These are phyloP conservation scores for Chunga burmeisteri DNA, from an alignment of 2,113 vertebrate species.

Conservation along the genomic window DNA sequence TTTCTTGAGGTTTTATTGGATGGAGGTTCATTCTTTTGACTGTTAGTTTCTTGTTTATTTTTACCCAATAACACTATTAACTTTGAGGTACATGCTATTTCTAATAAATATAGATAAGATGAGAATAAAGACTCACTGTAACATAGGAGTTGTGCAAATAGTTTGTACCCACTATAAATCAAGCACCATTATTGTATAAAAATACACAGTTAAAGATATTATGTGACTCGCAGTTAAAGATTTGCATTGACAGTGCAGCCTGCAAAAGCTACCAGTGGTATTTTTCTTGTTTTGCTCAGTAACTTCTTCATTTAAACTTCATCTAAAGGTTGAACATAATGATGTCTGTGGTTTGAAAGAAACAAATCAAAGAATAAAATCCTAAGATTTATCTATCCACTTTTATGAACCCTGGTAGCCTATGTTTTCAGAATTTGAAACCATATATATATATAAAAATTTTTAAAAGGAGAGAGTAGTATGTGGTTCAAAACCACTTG, in stretches of 20 bases:
- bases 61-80: background rate
- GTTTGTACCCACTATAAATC: background rate
- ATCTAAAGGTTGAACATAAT: background rate
- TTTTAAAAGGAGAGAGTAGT: background rate
- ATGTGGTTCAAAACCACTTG: background rate
- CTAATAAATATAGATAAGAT: background rate
- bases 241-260: background rate
- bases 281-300: background rate
- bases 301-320: background rate
- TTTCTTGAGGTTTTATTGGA: background rate
- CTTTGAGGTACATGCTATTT: background rate
- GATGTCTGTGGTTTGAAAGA: background rate
- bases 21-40: background rate
- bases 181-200: background rate
- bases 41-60: background rate
- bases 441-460: background rate
- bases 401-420: background rate
- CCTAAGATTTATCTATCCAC: background rate
- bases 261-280: background rate
- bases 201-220: background rate
- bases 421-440: background rate
- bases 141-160: background rate
- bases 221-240: background rate
- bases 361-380: background rate
- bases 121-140: background rate